These are phyloP conservation scores for Gambusia holbrooki DNA, from an alignment of 2,113 vertebrate genomes.

Conservation along the genomic window DNA sequence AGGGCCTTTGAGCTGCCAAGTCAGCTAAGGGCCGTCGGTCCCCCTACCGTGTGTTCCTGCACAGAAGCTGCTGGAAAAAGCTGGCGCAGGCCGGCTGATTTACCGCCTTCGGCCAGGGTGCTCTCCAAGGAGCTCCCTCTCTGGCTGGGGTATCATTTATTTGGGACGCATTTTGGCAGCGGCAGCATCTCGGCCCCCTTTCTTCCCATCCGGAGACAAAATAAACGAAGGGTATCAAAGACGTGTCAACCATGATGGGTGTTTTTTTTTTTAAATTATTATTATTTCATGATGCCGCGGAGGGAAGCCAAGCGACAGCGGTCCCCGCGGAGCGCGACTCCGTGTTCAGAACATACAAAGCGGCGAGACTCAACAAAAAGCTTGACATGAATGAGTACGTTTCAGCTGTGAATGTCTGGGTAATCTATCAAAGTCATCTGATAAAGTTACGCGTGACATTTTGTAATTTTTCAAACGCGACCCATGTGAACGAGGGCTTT, in stretches of 20 bases:
- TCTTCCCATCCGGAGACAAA: slow-evolving; percentile 58
- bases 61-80: slow-evolving; percentile 59
- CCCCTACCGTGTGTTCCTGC: slow-evolving; percentile 63
- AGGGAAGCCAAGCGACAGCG: slow-evolving; percentile 45
- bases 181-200: slow-evolving; percentile 62
- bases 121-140: slow-evolving; percentile 70
- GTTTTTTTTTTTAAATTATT: too few species aligned
- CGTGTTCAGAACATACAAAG: slow-evolving; percentile 32
- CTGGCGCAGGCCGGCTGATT: slow-evolving; percentile 72
- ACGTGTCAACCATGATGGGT: slow-evolving; percentile 61
- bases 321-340: slow-evolving; percentile 32
- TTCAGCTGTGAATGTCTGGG: slow-evolving; percentile 16
- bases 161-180: slow-evolving; percentile 77
- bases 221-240: slow-evolving; percentile 75
- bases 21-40: slow-evolving; percentile 66
- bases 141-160: slow-evolving; percentile 76
- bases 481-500: slow-evolving; percentile 20
- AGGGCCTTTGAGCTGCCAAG: slow-evolving; percentile 72
- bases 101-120: slow-evolving; percentile 74
- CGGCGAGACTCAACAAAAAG: slow-evolving; percentile 31
- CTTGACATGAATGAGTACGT: slow-evolving; percentile 41
- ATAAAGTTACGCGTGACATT: slow-evolving; percentile 37
- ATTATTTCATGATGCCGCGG: slow-evolving; percentile 52
- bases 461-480: slow-evolving; percentile 42
- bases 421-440: slow-evolving; percentile 33